phyloP scores from a whole-genome alignment of 2,888 invertebrate species.

The Epinotia demarniana region DNA sequence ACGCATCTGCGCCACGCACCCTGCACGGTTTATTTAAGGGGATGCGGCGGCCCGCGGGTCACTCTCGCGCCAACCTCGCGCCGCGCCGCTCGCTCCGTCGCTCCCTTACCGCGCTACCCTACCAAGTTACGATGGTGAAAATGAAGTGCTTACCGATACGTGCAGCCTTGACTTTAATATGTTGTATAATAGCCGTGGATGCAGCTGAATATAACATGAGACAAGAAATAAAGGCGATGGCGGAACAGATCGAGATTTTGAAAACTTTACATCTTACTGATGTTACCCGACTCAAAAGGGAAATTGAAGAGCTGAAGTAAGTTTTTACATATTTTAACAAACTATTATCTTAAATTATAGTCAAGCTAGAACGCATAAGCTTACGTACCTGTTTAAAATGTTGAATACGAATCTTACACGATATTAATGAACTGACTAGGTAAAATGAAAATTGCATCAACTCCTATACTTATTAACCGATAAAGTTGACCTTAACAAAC shows the following conservation, averaged over 20 bases:
- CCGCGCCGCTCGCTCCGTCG: slow-evolving; percentile 52
- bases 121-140: slow-evolving; percentile 51
- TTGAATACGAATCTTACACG: too few species aligned
- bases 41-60: slow-evolving; percentile 51
- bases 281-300: slow-evolving; percentile 61
- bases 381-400: too few species aligned
- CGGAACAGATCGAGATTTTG: slow-evolving; percentile 64
- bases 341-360: neutral
- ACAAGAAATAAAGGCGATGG: slow-evolving; percentile 61
- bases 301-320: slow-evolving; percentile 74
- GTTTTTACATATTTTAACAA: slow-evolving; percentile 45
- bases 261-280: slow-evolving; percentile 64
- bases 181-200: slow-evolving; percentile 55
- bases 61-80: slow-evolving; percentile 60
- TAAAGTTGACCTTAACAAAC: too few species aligned
- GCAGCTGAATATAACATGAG: slow-evolving; percentile 58
- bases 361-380: too few species aligned
- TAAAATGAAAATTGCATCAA: too few species aligned
- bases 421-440: too few species aligned
- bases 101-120: slow-evolving; percentile 43
- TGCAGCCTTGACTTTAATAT: slow-evolving; percentile 59
- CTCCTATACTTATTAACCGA: too few species aligned
- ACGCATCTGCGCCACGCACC: slow-evolving; percentile 72
- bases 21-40: slow-evolving; percentile 59
- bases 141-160: slow-evolving; percentile 65